A percentile compares a stretch with the other conserved stretches of the same genome.
phyloP scores from a whole-genome alignment of 2,113 vertebrate species.

The Sisor rabdophorus region DNA sequence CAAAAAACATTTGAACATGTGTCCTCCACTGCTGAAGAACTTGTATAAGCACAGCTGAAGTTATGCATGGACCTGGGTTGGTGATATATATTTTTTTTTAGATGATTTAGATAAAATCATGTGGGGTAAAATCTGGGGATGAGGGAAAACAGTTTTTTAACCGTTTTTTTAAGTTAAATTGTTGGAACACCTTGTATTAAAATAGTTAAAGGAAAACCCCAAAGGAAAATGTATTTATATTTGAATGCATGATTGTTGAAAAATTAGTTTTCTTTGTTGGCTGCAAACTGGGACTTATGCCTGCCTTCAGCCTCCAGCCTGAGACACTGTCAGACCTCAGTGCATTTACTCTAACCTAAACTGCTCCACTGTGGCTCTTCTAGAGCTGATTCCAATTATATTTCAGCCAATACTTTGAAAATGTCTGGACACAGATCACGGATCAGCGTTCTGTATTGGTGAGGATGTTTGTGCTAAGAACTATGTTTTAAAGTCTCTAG shows the following conservation, averaged over 20 bases:
- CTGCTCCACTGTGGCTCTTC: slow-evolving; percentile 14
- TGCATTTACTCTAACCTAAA: background rate
- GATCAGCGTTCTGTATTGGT: background rate
- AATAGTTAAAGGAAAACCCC: too few relatives aligned
- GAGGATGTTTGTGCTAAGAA: slow-evolving; percentile 10
- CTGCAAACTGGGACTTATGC: background rate
- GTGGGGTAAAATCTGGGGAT: too few relatives aligned
- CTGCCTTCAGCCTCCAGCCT: background rate
- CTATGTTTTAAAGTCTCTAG: slow-evolving; percentile 1
- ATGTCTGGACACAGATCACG: slow-evolving; percentile 10
- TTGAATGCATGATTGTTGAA: background rate
- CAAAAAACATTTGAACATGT: too few relatives aligned
- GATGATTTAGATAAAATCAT: too few relatives aligned
- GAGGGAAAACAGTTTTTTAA: too few relatives aligned
- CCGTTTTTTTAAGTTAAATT: too few relatives aligned
- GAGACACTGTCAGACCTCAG: background rate
- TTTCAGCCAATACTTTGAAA: slow-evolving; percentile 27
- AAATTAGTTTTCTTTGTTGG: background rate
- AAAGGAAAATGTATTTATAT: background rate
- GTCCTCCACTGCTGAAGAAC: too few relatives aligned
- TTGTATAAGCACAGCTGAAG: too few relatives aligned
- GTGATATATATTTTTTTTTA: too few relatives aligned
- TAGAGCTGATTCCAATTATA: slow-evolving; percentile 21
- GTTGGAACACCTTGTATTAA: too few relatives aligned
- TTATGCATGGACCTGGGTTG: too few relatives aligned